Conservation (phyloP, 1,140 invertebrate species). For the Trichomalopsis sarcophagae region DNA sequence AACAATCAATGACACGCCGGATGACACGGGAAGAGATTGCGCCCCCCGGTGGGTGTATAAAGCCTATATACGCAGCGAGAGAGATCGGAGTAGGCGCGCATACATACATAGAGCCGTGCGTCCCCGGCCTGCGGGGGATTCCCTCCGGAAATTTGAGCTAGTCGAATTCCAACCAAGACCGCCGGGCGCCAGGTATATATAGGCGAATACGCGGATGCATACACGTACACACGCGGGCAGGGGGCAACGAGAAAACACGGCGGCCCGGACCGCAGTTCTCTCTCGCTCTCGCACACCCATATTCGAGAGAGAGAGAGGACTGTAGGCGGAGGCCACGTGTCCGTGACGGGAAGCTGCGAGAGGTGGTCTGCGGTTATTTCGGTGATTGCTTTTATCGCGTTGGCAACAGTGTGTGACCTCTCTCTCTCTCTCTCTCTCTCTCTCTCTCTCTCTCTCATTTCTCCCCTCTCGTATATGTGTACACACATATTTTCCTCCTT, state of each 20-base stretch:
- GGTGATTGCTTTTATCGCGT: conserved; percentile 74
- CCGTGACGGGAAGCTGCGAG: conserved; percentile 63
- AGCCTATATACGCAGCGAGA: neutral
- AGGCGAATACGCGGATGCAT: neutral
- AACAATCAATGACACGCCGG: conserved; percentile 7
- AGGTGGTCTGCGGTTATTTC: conserved; percentile 72
- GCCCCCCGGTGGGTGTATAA: too few species aligned
- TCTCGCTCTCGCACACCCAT: neutral
- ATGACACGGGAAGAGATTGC: neutral
- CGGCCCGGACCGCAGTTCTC: neutral
- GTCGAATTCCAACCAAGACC: conserved; percentile 42
- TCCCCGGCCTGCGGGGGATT: conserved; percentile 5
- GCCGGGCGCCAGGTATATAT: conserved; percentile 33
- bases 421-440: conserved; percentile 48
- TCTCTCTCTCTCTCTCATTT: conserved; percentile 55
- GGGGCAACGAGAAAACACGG: conserved; percentile 36
- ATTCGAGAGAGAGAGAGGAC: conserved; percentile 1
- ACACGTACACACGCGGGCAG: too few species aligned
- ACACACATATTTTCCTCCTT: conserved; percentile 22
- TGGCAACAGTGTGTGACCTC: conserved; percentile 69
- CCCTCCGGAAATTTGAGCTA: conserved; percentile 42
- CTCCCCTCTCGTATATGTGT: conserved; percentile 2
- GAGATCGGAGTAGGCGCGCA: neutral
- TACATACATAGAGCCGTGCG: neutral
- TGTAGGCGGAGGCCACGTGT: conserved; percentile 65